These are phyloP conservation scores for Scalopus aquaticus DNA, from an alignment of 2,113 vertebrate species.

Conservation along the genomic window DNA sequence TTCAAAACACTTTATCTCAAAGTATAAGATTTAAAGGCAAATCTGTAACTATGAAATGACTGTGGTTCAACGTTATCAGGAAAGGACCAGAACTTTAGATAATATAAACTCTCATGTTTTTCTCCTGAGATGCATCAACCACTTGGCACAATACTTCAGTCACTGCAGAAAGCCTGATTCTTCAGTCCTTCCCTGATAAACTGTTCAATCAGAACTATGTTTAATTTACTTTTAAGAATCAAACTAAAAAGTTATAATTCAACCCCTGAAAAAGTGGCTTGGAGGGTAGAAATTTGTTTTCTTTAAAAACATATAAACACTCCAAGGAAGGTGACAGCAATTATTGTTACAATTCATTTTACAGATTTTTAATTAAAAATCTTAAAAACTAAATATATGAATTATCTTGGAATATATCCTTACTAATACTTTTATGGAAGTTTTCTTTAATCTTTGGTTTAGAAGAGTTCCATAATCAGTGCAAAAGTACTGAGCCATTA, in stretches of 20 bases:
- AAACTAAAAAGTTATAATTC: slow-evolving; percentile 36
- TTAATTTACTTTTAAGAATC: slow-evolving; percentile 45
- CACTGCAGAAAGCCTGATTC: slow-evolving; percentile 42
- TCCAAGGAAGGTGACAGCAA: neutral
- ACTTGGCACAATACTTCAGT: slow-evolving; percentile 40
- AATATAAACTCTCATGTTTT: slow-evolving; percentile 58
- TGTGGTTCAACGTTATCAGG: slow-evolving; percentile 59
- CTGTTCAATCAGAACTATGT: slow-evolving; percentile 56
- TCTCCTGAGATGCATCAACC: slow-evolving; percentile 49
- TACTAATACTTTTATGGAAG: neutral
- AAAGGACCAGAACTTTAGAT: slow-evolving; percentile 59
- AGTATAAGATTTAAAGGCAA: slow-evolving; percentile 49
- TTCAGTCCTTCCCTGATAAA: slow-evolving; percentile 69
- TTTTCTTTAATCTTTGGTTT: neutral
- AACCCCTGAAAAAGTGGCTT: neutral
- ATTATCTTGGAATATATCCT: neutral
- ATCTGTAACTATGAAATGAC: slow-evolving; percentile 32
- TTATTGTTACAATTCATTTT: neutral
- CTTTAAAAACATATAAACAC: slow-evolving; percentile 26
- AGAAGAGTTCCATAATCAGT: neutral
- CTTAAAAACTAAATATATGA: neutral
- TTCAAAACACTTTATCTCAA: slow-evolving; percentile 56
- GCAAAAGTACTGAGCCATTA: neutral
- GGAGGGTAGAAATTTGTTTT: neutral
- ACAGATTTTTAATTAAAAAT: neutral